These are phyloP conservation scores for Ctenomys sociabilis DNA, from an alignment of 2,113 vertebrate genomes.

Conservation along the genomic window DNA sequence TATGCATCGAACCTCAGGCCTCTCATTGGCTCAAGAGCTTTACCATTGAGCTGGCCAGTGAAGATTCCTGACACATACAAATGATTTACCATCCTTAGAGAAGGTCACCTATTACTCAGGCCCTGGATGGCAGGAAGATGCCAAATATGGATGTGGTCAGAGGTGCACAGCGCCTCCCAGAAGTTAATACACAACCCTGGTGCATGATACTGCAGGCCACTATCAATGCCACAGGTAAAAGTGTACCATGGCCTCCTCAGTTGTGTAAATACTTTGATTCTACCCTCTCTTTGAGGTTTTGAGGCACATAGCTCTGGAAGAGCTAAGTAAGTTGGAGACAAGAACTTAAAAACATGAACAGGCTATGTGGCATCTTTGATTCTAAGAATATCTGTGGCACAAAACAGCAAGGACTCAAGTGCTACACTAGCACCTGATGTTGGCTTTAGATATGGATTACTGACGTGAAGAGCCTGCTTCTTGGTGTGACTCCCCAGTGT, in stretches of 20 bases:
- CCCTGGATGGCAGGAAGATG: neutral
- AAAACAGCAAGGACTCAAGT: neutral
- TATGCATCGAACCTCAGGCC: too few relatives aligned
- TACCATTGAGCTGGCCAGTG: too few relatives aligned
- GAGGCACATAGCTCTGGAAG: neutral
- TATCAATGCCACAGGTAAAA: neutral
- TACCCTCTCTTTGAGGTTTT: neutral
- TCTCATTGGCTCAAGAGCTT: neutral
- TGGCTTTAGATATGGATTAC: constrained; percentile 42
- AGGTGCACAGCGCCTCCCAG: rapidly evolving
- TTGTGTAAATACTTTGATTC: neutral
- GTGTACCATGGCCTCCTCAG: neutral
- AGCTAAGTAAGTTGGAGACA: neutral
- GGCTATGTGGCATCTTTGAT: neutral
- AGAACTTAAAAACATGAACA: neutral
- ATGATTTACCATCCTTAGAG: neutral
- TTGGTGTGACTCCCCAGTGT: neutral
- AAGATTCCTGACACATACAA: neutral
- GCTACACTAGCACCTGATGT: neutral
- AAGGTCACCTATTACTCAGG: neutral
- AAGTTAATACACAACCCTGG: neutral
- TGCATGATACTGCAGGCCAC: neutral
- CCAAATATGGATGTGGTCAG: neutral
- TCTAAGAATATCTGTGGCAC: constrained; percentile 21
- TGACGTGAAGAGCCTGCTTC: neutral